Percentiles rank a stretch among this genome's conserved stretches.
Evolutionary conservation across 2,888 invertebrate species (phyloP).

Genomic region (Scaeva pyrastri): DNA sequence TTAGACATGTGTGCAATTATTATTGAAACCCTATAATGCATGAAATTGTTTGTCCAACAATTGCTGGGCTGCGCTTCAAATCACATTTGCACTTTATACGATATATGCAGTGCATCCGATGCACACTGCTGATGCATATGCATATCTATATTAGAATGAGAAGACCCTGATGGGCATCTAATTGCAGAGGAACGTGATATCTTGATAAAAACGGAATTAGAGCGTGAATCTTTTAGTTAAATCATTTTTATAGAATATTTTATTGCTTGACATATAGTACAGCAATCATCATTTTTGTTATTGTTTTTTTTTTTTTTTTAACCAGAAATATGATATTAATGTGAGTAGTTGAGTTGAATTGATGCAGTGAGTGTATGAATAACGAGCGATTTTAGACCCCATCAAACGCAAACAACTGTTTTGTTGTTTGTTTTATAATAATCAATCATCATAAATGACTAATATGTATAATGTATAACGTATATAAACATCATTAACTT

Average conservation of each 20-base stretch:
- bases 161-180: slow-evolving; percentile 19
- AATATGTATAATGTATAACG: too few species aligned
- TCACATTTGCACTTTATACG: slow-evolving; percentile 14
- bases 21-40: slow-evolving; percentile 48
- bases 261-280: not conserved
- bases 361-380: not conserved
- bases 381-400: too few species aligned
- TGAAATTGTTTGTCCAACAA: slow-evolving; percentile 30
- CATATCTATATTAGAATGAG: too few species aligned
- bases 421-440: not conserved
- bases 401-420: not conserved
- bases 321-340: not conserved
- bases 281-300: too few species aligned
- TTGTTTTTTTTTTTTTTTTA: not conserved
- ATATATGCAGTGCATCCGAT: too few species aligned
- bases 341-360: not conserved
- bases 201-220: slow-evolving; percentile 33
- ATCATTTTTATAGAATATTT: slow-evolving; percentile 9
- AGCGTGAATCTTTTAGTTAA: slow-evolving; percentile 26
- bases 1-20: slow-evolving; percentile 40
- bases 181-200: slow-evolving; percentile 54
- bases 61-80: slow-evolving; percentile 15
- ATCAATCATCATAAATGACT: not conserved
- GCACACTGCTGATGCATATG: not conserved
- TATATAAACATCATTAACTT: too few species aligned